Base-by-base conservation (phyloP, 1,140 invertebrate species). In the Pseudoatta argentina region DNA sequence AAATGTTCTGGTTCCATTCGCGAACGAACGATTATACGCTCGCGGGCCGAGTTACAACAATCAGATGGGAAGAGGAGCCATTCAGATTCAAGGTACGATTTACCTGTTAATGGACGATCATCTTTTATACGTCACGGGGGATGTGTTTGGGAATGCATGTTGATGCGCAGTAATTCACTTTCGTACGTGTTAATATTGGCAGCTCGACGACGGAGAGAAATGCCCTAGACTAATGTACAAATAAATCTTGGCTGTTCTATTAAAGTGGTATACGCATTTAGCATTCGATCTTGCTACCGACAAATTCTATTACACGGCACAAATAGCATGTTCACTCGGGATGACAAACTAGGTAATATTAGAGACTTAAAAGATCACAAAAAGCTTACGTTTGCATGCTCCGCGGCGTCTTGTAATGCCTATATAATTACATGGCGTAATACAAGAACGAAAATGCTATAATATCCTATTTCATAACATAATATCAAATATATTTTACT, bases 171-270 rank as follows among this genome's bases (percentile, higher is more conserved):
- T 90, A 87, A 90, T 90, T 90, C 88, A 90, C 89, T 90, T 90
- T 90, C 88, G 89, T 90, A 90, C 88, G 89, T 90, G 89, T 90
- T 90, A 90, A 90, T 90, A 90, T 90, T 87, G 88, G 88, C 86
- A 90, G 88, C 67, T 82, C 73, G 76, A 89, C 87, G 87, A 89
- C 87, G 72, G 55, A 66, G 59, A 78, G 88, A 81, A 89, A 89
- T 89, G 86, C 88, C 69, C 66, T 59, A 86, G 88, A 81, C 88
- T 89, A 89, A 89, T 89, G 88, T 76, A 76, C 24, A 75, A 64
- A 89, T 89, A 89, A 89, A 89, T 89, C 61, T 67, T 79, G 44
- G 51, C n/a, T 55, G 24, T 83, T 83, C 79, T 83, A 83, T 83
- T 83, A 83, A 83, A 83, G 79, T 83, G 79, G 55, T 83, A 83